Base-by-base conservation (phyloP, 2,797 vertebrate genomes). In the Pipistrellus pygmaeus region DNA sequence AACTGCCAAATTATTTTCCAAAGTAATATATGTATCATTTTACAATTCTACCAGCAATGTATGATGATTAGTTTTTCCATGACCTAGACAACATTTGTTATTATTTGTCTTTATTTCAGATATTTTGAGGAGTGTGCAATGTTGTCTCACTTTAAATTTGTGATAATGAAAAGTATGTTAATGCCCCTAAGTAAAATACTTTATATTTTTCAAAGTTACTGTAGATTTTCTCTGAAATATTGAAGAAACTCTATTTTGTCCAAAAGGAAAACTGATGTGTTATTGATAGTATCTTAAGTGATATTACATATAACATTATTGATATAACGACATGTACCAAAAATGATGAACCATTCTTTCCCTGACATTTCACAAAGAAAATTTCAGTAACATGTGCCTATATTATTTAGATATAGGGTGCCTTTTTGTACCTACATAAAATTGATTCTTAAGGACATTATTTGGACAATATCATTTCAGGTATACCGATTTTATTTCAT, bases 211-310 rank as follows among this genome's bases (percentile, higher is more conserved):
- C 14, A 71, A 95, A 92, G 51, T 55, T 73, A 71, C 3, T 38
- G 1, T 78, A 18, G 8, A 57, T 53, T 87, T 64, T 25, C 7
- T 83, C 21, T n/a, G 76, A 88, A 92, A 53, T 87, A 92, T 55
- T 91, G n/a, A 97, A 96, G 88, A 87, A 96, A 94, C 35, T 73
- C 94, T 96, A 23, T 94, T 98, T 96, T 83, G 77, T 95, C 95
- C 87, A 46, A 86, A 76, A 92, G 88, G 68, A 89, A 80, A 94
- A 90, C 51, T 90, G 53, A 53, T 83, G 82, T 95, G 90, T 97
- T 96, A 85, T 91, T 25, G 14, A 15, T 91, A 71, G 81, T 91
- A 82, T 89, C 95, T 60, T 72, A 83, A 51, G 41, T 48, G 25
- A 44, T 71, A 53, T 53, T 82, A n/a, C 1, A 10, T 46, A 5